Percentiles rank a stretch among this genome's conserved stretches.
phyloP scores from a whole-genome alignment of 2,888 invertebrate genomes.

The Drosophila hawaiiensis region DNA sequence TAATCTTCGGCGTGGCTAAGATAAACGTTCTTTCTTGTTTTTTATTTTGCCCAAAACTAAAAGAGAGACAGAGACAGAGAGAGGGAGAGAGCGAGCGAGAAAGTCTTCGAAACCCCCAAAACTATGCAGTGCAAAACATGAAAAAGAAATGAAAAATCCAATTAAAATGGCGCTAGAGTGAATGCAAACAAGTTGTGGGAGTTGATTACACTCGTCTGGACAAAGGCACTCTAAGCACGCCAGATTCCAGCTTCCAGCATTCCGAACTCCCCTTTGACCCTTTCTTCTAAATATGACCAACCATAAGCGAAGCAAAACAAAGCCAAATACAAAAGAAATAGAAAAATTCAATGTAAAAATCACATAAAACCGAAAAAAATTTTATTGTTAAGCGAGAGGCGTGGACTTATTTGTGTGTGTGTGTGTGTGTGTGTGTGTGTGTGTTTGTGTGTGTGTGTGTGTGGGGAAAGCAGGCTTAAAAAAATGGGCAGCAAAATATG shows the following conservation, averaged over 20 bases:
- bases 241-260: neutral
- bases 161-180: slow-evolving; percentile 18
- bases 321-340: slow-evolving; percentile 5
- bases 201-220: slow-evolving; percentile 16
- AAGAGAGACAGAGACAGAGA: neutral
- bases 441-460: neutral
- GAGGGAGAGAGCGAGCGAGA: neutral
- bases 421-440: neutral
- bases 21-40: neutral
- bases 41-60: neutral
- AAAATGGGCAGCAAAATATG: slow-evolving; percentile 37
- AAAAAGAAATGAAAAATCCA: slow-evolving; percentile 16
- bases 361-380: slow-evolving; percentile 61
- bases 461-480: slow-evolving; percentile 12
- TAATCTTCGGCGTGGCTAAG: neutral
- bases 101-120: neutral
- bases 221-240: neutral
- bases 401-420: neutral
- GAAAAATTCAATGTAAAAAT: slow-evolving; percentile 17
- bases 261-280: slow-evolving; percentile 3
- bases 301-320: neutral
- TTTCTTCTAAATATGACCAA: neutral
- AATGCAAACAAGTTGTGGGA: slow-evolving; percentile 23
- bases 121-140: slow-evolving; percentile 15
- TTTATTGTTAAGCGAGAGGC: slow-evolving; percentile 76